phyloP scores from a whole-genome alignment of 2,888 invertebrate genomes.

The Nesidiocoris tenuis region DNA sequence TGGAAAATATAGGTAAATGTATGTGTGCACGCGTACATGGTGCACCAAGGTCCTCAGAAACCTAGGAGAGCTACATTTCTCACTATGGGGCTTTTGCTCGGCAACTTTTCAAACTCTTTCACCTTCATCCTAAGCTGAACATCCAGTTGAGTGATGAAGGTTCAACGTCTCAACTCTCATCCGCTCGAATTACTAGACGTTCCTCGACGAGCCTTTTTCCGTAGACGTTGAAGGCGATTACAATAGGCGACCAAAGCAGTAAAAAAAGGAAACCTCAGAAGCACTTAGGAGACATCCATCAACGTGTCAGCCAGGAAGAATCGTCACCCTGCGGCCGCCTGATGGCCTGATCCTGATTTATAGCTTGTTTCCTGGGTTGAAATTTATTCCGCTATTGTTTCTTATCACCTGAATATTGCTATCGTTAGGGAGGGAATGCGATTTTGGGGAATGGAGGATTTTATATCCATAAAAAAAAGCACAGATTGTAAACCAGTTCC shows the following conservation, averaged over 20 bases:
- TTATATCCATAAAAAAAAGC: too few relatives aligned
- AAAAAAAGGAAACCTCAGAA: slow-evolving; percentile 10
- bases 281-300: slow-evolving; percentile 17
- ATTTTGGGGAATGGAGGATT: too few relatives aligned
- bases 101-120: neutral
- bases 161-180: slow-evolving; percentile 2
- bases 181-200: neutral
- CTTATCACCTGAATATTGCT: too few relatives aligned
- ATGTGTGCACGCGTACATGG: too few relatives aligned
- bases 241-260: slow-evolving; percentile 13
- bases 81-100: too few relatives aligned
- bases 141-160: slow-evolving; percentile 13
- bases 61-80: too few relatives aligned
- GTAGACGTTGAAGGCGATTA: slow-evolving; percentile 11
- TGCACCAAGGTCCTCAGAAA: too few relatives aligned
- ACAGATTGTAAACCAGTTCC: too few relatives aligned
- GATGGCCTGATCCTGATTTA: slow-evolving; percentile 18
- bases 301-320: slow-evolving; percentile 14
- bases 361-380: slow-evolving; percentile 10
- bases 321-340: slow-evolving; percentile 10
- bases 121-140: neutral
- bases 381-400: slow-evolving; percentile 8
- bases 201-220: neutral
- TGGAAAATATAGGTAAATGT: too few relatives aligned
- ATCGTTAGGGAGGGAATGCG: too few relatives aligned